Conservation (phyloP, 2,888 invertebrate species). For the Chrysolina americana region DNA sequence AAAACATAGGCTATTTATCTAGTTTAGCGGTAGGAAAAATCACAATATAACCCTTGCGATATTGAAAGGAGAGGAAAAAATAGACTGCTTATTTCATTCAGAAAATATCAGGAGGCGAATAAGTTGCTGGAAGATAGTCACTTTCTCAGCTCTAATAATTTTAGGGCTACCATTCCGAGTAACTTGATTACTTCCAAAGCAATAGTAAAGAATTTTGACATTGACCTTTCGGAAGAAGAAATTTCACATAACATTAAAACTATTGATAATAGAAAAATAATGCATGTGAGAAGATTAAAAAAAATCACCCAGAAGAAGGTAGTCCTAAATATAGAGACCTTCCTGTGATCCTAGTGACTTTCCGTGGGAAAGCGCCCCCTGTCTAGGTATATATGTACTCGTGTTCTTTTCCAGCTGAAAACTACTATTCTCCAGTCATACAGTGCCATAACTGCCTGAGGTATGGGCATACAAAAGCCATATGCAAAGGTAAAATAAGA, state of each 20-base stretch:
- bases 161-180: not conserved
- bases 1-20: not conserved
- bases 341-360: not conserved
- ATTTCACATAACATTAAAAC: not conserved
- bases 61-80: not conserved
- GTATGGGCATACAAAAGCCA: conserved; percentile 1
- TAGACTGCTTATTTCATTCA: conserved; percentile 6
- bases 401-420: not conserved
- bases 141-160: conserved; percentile 3
- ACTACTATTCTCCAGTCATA: not conserved
- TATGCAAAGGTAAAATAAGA: conserved; percentile 10
- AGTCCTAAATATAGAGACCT: not conserved
- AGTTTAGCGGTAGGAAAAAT: conserved; percentile 4
- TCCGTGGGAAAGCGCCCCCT: not conserved
- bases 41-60: not conserved
- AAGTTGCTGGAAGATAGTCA: not conserved
- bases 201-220: not conserved
- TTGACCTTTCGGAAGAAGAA: not conserved
- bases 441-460: not conserved
- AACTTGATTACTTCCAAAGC: not conserved
- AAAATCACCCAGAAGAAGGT: not conserved
- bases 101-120: conserved; percentile 1
- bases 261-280: not conserved
- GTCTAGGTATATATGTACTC: not conserved
- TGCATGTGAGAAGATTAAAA: not conserved